Conservation (phyloP, 2,113 vertebrate species). For the Gracilinanus agilis region DNA sequence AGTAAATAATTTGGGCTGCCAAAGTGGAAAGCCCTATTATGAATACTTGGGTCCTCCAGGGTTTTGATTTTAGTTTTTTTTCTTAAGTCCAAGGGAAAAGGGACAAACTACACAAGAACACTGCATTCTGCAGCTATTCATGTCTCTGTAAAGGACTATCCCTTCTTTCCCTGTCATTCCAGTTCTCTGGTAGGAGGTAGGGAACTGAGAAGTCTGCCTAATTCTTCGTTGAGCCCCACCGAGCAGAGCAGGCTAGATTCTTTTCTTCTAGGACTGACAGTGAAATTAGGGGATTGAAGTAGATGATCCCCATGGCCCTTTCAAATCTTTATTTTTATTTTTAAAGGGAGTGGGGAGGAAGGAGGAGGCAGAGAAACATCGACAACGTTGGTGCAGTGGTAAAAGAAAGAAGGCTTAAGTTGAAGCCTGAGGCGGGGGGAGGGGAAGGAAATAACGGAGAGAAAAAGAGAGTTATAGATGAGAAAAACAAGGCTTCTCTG, state of each 20-base stretch:
- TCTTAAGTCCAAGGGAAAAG: constrained; percentile 34
- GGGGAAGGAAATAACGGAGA: not conserved
- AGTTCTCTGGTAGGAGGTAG: not conserved
- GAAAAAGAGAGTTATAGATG: constrained; percentile 7
- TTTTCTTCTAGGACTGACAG: not conserved
- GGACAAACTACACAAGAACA: not conserved
- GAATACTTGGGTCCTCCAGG: not conserved
- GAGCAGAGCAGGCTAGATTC: not conserved
- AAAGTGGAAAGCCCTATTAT: not conserved
- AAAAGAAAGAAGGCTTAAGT: not conserved
- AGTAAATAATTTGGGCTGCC: not conserved
- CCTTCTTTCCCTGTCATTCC: not conserved
- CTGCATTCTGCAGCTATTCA: not conserved
- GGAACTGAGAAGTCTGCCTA: not conserved
- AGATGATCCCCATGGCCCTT: not conserved
- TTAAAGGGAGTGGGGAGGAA: not conserved
- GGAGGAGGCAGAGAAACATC: not conserved
- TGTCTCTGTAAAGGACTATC: not conserved
- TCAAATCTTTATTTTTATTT: not conserved
- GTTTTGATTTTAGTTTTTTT: not conserved
- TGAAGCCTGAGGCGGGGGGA: not conserved
- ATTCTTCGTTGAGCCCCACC: not conserved
- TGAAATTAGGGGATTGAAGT: not conserved
- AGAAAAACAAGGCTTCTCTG: constrained; percentile 1
- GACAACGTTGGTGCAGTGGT: not conserved